A percentile compares a stretch with the other conserved stretches of the same genome.
phyloP scores from a whole-genome alignment of 2,888 invertebrate species.

The Cetonia aurata region DNA sequence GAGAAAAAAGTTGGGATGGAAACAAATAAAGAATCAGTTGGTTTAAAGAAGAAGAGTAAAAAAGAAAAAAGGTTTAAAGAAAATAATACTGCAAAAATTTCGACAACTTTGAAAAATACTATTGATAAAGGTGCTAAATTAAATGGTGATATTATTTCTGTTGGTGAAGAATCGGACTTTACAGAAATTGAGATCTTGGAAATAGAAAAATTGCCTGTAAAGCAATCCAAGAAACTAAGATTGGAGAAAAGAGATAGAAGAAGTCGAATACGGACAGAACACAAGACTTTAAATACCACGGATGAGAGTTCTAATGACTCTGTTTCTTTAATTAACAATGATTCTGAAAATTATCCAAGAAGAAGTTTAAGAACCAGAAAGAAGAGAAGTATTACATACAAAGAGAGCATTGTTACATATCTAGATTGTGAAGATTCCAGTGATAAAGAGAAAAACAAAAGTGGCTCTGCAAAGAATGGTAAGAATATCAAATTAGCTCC shows the following conservation, averaged over 20 bases:
- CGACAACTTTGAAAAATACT: not conserved
- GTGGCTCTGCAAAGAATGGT: conserved; percentile 9
- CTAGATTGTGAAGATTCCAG: conserved; percentile 21
- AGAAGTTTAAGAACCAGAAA: conserved; percentile 8
- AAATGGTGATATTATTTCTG: not conserved
- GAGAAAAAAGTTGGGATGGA: not conserved
- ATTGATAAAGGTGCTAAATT: not conserved
- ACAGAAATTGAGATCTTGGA: not conserved
- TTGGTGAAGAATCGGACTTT: not conserved
- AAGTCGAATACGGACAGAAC: not conserved
- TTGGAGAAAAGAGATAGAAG: not conserved
- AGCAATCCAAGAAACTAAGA: not conserved
- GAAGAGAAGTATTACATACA: not conserved
- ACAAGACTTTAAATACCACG: not conserved
- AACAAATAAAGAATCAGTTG: not conserved
- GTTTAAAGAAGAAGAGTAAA: too few species aligned
- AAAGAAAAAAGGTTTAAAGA: not conserved
- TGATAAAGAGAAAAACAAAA: conserved; percentile 30
- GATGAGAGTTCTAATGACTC: conserved; percentile 28
- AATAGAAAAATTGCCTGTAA: not conserved
- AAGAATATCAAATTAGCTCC: conserved; percentile 75
- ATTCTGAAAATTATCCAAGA: not conserved
- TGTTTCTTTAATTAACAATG: conserved; percentile 3
- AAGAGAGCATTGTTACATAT: not conserved
- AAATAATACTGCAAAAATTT: not conserved